A percentile compares a stretch with the other conserved stretches of the same genome.
Evolutionary conservation across 35 echinoderm and acorn worm species (phyloP).

Genomic region (Heliocidaris tuberculata): DNA sequence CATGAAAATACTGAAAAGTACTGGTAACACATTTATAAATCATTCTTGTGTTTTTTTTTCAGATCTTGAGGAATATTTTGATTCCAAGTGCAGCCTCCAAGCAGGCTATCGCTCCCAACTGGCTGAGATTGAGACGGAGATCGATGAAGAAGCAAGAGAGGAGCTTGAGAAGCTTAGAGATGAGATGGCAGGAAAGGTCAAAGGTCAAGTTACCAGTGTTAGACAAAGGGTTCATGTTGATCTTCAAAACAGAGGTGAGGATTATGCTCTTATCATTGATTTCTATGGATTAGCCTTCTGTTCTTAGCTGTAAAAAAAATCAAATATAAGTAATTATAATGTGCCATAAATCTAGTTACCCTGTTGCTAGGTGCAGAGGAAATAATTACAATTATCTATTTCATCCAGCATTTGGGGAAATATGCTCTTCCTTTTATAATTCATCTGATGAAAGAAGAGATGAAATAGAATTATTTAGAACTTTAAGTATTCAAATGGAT

Average conservation of each 20-base stretch:
- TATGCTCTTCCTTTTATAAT: too few species aligned
- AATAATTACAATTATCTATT: too few species aligned
- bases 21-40: background rate
- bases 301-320: background rate
- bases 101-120: conserved; percentile 51
- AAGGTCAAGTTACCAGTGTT: conserved; percentile 56
- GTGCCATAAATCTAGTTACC: too few species aligned
- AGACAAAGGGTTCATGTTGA: conserved; percentile 56
- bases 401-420: too few species aligned
- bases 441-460: too few species aligned
- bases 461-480: too few species aligned
- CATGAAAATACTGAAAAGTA: background rate
- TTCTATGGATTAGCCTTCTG: background rate
- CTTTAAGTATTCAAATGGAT: too few species aligned
- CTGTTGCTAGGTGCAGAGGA: too few species aligned
- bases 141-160: conserved; percentile 73
- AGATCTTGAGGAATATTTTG: conserved; percentile 78
- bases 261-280: background rate
- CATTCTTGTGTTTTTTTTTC: conserved; percentile 31
- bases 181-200: conserved; percentile 62
- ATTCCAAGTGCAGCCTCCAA: conserved; percentile 59
- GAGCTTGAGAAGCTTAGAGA: conserved; percentile 66
- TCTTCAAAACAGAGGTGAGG: conserved; percentile 68
- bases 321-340: too few species aligned
- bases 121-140: conserved; percentile 59